These are phyloP conservation scores for Acanthaster planci DNA, from an alignment of 35 echinoderm and acorn worm species.

Conservation along the genomic window DNA sequence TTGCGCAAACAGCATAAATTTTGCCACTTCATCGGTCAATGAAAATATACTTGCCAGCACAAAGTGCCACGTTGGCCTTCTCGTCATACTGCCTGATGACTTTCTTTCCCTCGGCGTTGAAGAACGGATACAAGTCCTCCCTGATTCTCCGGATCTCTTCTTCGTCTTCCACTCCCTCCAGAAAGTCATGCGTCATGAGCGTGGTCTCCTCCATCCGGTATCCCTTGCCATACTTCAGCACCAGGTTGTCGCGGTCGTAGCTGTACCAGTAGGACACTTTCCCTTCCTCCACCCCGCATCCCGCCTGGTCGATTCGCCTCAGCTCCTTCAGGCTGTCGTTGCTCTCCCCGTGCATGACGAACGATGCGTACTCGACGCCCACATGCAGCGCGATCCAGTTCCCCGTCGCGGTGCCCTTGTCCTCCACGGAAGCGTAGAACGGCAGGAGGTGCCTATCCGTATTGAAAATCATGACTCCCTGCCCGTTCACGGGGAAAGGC, in stretches of 20 bases:
- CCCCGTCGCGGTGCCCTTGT: not conserved
- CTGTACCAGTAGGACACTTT: slow-evolving; percentile 49
- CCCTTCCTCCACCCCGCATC: not conserved
- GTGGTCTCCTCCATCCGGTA: slow-evolving; percentile 53
- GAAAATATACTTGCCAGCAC: not conserved
- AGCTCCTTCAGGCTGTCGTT: not conserved
- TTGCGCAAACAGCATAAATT: no score
- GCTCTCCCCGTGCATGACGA: not conserved
- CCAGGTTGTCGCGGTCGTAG: slow-evolving; percentile 49
- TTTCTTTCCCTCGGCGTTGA: not conserved
- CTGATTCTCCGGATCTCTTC: not conserved
- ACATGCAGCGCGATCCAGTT: slow-evolving; percentile 24
- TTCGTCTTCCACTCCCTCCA: no score
- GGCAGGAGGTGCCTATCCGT: not conserved
- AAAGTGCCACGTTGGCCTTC: not conserved
- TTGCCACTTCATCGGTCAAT: no score
- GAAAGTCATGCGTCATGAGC: slow-evolving; percentile 16
- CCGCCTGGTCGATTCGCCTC: not conserved
- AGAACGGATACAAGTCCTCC: not conserved
- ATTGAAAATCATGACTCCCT: slow-evolving; percentile 45
- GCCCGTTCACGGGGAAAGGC: slow-evolving; percentile 49
- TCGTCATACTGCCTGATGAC: not conserved
- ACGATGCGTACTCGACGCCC: not conserved
- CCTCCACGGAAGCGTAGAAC: slow-evolving; percentile 17
- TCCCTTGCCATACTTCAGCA: slow-evolving; percentile 53